phyloP scores from a whole-genome alignment of 2,888 invertebrate species.

The Nemoura dubitans region DNA sequence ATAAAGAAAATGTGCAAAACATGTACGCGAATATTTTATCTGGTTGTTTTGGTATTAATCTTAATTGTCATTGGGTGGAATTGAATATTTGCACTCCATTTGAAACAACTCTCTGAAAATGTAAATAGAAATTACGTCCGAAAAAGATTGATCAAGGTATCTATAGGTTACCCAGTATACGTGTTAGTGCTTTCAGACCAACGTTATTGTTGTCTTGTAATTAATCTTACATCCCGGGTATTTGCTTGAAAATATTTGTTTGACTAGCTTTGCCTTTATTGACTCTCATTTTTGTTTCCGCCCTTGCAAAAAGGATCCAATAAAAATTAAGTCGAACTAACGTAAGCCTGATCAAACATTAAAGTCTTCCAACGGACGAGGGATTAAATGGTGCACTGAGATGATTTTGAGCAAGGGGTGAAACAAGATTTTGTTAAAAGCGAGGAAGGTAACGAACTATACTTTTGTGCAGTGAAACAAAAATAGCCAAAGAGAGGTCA shows the following conservation, averaged over 20 bases:
- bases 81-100: too few relatives aligned
- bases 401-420: neutral
- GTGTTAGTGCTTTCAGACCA: neutral
- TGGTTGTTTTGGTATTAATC: neutral
- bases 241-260: neutral
- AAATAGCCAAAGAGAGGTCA: too few relatives aligned
- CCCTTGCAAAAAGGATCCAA: neutral
- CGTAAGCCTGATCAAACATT: slow-evolving; percentile 12
- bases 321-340: neutral
- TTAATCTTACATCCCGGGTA: neutral
- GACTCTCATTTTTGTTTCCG: neutral
- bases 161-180: too few relatives aligned
- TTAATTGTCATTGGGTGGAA: neutral
- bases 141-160: too few relatives aligned
- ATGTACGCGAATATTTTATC: neutral
- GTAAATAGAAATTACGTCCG: too few relatives aligned
- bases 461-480: too few relatives aligned
- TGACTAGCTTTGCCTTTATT: neutral
- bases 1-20: neutral
- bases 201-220: neutral
- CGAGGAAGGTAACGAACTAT: too few relatives aligned
- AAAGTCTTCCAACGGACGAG: neutral
- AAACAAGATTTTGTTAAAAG: neutral
- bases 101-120: too few relatives aligned
- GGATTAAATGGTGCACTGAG: too few relatives aligned